Evolutionary conservation across 2,888 invertebrate species (phyloP), one percentile per base, ranked within the genome.

Genomic region (Drosophila phalerata): DNA sequence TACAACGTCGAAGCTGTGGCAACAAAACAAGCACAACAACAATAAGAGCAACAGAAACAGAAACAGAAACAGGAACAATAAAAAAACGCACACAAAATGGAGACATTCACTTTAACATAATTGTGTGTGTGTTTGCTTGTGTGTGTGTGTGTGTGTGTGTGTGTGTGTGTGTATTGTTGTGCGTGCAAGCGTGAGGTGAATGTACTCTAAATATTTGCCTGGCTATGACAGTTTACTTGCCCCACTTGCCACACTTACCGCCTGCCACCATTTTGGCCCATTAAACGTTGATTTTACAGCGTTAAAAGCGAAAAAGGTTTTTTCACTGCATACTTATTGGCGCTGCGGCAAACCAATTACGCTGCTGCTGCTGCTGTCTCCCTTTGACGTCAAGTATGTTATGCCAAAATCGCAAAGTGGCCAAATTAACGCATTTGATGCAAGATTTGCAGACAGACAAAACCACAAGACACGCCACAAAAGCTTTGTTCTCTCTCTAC

Each of bases 81-180:
- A 30, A 30, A 40, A 45, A 38, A 79, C 67, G 49, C 77, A 69
- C 77, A 83, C 73, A 49, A 67, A 81, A 81, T 83, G 72, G 61
- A 79, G 77, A 83, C 81, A 83, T 80, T 51, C 55, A 53, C 62
- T 43, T 55, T 47, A 58, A 32, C 43, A 58, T 34, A 13, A 37
- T 15, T 51, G 37, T 49, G 28, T 62, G 8, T 17, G 56, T 38
- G 42, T 49, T 19, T 30, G 49, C 48, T 19, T 51, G 34, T 52
- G 40, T n/a, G 49, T 51, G 15, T 51, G 34, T 52, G 40, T n/a
- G 57, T 17, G 30, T 42, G 48, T 30, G 13, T 17, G 28, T 37
- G 11, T 17, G 43, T 25, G 28, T 28, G 37, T 30, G 47, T 56
- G 42, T 49, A 30, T 60, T 49, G 32, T 37, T 66, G 48, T 61